Conservation (phyloP, 2,113 vertebrate species). For the Spea bombifrons region DNA sequence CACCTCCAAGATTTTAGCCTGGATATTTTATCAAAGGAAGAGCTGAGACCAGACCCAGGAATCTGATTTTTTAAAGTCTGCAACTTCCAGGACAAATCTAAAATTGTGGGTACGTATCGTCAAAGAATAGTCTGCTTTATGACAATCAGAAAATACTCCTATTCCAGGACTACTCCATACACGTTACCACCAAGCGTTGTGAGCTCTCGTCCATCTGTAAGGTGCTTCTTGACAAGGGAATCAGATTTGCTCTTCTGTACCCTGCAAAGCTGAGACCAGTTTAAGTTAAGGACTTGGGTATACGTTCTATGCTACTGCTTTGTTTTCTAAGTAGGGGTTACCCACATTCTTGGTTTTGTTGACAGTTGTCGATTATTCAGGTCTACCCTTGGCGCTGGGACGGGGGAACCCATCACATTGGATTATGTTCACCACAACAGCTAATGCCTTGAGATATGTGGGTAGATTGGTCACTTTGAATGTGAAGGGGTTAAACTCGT, state of each 20-base stretch:
- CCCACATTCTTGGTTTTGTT: not conserved
- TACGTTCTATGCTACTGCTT: not conserved
- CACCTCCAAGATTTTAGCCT: no score
- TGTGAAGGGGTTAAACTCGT: not conserved
- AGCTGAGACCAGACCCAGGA: no score
- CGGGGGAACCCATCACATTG: not conserved
- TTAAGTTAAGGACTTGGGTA: not conserved
- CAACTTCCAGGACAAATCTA: no score
- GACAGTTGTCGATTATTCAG: not conserved
- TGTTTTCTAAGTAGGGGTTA: not conserved
- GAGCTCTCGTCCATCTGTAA: not conserved
- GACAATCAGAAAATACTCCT: not conserved
- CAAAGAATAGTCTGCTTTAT: not conserved
- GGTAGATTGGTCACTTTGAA: no score
- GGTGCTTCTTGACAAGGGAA: not conserved
- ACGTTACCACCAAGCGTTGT: not conserved
- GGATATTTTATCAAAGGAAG: no score
- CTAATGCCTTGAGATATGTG: no score
- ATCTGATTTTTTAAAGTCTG: no score
- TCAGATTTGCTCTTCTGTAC: not conserved
- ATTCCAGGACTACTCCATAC: not conserved
- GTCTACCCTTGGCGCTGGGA: not conserved
- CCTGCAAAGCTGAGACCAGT: not conserved
- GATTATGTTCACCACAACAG: not conserved
- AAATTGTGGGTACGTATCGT: no score